Evolutionary conservation across 2,113 vertebrate species (phyloP).

Genomic region (Raja brachyura): DNA sequence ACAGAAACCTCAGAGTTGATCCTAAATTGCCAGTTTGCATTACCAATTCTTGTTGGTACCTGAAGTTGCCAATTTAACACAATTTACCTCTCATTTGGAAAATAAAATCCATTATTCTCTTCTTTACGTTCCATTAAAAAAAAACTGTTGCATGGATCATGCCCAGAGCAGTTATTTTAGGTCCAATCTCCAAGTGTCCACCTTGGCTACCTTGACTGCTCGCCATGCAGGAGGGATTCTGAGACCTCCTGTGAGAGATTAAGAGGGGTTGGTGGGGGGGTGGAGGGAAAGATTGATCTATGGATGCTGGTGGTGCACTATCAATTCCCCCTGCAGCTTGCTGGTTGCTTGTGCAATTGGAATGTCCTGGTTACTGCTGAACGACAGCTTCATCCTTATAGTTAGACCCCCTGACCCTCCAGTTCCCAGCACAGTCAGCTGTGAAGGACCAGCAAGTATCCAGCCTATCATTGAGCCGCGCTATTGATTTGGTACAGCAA

Average conservation of each 20-base stretch:
- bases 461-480: not conserved
- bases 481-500: not conserved
- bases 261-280: too few relatives aligned
- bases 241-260: not conserved
- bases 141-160: not conserved
- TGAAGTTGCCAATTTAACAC: not conserved
- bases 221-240: not conserved
- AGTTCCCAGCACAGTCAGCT: not conserved
- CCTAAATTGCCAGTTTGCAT: too few relatives aligned
- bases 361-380: not conserved
- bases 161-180: not conserved
- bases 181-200: not conserved
- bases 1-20: not conserved
- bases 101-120: not conserved
- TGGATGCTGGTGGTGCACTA: not conserved
- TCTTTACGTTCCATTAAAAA: not conserved
- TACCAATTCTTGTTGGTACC: not conserved
- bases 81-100: not conserved
- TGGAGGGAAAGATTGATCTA: not conserved
- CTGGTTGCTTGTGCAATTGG: not conserved
- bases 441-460: not conserved
- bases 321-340: not conserved
- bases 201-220: not conserved
- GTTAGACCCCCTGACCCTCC: not conserved
- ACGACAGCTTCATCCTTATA: not conserved